Conservation (phyloP, 2,888 invertebrate species). For the Psylliodes chrysocephalus region DNA sequence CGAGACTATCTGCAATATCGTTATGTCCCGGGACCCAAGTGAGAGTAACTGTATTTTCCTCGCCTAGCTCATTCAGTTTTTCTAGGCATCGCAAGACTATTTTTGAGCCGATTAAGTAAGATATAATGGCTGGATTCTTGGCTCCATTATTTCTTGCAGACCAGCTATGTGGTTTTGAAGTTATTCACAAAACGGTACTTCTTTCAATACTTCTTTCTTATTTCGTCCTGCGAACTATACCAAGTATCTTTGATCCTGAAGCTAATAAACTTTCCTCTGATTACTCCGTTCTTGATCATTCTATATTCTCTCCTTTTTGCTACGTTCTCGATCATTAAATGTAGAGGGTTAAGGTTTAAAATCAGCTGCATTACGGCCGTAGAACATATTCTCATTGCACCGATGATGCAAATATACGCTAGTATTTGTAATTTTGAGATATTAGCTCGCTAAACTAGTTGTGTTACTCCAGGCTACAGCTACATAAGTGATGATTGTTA, state of each 20-base stretch:
- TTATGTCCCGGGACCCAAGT: too few relatives aligned
- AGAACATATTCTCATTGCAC: slow-evolving; percentile 2
- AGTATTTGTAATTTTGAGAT: background rate
- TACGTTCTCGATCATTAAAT: background rate
- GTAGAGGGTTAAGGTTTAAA: background rate
- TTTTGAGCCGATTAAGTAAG: too few relatives aligned
- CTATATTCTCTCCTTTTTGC: background rate
- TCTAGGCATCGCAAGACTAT: too few relatives aligned
- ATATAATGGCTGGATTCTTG: too few relatives aligned
- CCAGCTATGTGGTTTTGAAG: too few relatives aligned
- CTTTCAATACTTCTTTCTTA: background rate
- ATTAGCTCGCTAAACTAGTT: background rate
- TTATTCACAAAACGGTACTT: background rate
- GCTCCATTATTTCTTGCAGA: too few relatives aligned
- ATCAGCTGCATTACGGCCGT: slow-evolving; percentile 8
- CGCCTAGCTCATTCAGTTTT: too few relatives aligned
- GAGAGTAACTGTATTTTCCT: too few relatives aligned
- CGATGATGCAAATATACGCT: background rate
- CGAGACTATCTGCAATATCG: too few relatives aligned
- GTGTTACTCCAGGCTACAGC: background rate
- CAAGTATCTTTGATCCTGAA: background rate
- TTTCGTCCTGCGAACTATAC: background rate
- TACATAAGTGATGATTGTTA: slow-evolving; percentile 1
- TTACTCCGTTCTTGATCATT: background rate
- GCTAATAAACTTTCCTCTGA: background rate